Conservation (phyloP, 2,888 invertebrate genomes). For the Heteromyza rotundicornis region DNA sequence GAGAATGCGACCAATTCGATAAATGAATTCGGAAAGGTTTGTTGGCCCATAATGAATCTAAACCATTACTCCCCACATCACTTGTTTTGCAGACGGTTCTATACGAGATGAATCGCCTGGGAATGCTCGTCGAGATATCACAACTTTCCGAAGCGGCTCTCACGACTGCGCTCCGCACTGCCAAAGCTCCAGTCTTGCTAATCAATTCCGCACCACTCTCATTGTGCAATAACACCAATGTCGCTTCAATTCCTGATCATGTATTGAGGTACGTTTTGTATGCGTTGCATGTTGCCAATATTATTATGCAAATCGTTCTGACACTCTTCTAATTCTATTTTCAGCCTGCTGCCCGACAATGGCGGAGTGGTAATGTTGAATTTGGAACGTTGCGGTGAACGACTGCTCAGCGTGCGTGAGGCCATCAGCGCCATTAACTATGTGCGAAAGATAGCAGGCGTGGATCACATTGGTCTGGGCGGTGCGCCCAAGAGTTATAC, state of each 20-base stretch:
- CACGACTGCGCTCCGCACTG: slow-evolving; percentile 67
- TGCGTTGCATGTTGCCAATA: neutral
- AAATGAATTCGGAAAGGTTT: slow-evolving; percentile 63
- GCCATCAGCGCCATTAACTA: slow-evolving; percentile 70
- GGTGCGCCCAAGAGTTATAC: slow-evolving; percentile 66
- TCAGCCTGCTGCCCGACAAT: slow-evolving; percentile 63
- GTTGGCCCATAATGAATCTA: neutral
- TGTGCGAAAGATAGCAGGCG: slow-evolving; percentile 70
- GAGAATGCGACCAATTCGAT: slow-evolving; percentile 59
- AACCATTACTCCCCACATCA: neutral
- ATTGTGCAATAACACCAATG: slow-evolving; percentile 74
- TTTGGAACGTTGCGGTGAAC: slow-evolving; percentile 65
- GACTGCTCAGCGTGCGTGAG: slow-evolving; percentile 57
- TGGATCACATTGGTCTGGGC: slow-evolving; percentile 72
- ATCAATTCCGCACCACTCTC: slow-evolving; percentile 71
- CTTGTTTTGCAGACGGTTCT: slow-evolving; percentile 65
- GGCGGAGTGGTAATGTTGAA: slow-evolving; percentile 71
- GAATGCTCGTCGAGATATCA: slow-evolving; percentile 73
- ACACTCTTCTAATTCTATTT: no score
- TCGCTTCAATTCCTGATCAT: slow-evolving; percentile 81
- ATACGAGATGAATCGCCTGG: slow-evolving; percentile 72
- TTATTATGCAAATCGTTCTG: neutral
- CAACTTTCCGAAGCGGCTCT: slow-evolving; percentile 71
- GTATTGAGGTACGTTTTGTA: slow-evolving; percentile 64
- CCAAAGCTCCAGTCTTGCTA: slow-evolving; percentile 71